Conservation (phyloP, 2,888 invertebrate genomes). For the Listrodromus nycthemerus region DNA sequence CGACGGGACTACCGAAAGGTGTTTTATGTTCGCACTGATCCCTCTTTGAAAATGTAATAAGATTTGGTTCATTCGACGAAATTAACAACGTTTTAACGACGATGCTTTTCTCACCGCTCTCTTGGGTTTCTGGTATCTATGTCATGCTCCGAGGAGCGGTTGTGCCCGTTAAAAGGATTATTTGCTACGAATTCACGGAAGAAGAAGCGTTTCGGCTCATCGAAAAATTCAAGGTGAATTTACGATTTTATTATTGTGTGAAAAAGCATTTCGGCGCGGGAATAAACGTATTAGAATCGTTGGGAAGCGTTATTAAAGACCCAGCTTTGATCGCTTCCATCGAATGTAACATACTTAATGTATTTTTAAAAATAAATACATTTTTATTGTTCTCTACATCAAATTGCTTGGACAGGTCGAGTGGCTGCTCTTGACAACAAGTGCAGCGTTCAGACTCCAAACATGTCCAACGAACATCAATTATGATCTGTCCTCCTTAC, state of each 20-base stretch:
- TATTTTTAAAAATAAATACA: not conserved
- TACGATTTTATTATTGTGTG: not conserved
- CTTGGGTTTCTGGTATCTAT: constrained; percentile 71
- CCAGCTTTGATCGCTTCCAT: too few species aligned
- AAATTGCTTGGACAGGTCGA: constrained; percentile 61
- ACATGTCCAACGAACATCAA: constrained; percentile 54
- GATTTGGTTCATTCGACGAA: not conserved
- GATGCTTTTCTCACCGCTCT: constrained; percentile 68
- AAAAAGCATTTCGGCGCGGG: too few species aligned
- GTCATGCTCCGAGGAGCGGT: constrained; percentile 59
- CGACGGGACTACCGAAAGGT: constrained; percentile 73
- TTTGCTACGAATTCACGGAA: constrained; percentile 64
- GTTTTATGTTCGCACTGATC: constrained; percentile 67
- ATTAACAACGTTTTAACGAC: constrained; percentile 13
- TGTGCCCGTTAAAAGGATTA: constrained; percentile 59
- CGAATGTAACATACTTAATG: too few species aligned
- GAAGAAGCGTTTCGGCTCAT: constrained; percentile 62
- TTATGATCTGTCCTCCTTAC: constrained; percentile 70
- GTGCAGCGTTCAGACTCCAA: constrained; percentile 66
- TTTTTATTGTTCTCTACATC: not conserved
- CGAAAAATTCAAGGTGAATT: constrained; percentile 68
- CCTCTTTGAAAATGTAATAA: constrained; percentile 48
- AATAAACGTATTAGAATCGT: too few species aligned
- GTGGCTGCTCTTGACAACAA: constrained; percentile 65
- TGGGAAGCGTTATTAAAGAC: too few species aligned